phyloP scores from a whole-genome alignment of 1,140 invertebrate species.

The Venturia canescens region DNA sequence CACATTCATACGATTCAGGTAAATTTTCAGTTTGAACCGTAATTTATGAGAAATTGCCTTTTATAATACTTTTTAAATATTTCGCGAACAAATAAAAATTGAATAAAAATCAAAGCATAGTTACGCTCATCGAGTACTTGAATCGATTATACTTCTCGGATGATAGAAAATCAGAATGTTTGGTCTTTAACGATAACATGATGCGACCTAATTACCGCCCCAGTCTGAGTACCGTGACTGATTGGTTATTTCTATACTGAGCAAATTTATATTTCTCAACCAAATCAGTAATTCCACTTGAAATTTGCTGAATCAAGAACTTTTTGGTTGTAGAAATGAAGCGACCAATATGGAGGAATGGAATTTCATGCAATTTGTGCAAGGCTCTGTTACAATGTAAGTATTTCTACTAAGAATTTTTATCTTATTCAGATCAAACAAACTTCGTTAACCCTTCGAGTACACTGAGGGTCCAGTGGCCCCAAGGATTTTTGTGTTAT shows the following conservation, averaged over 20 bases:
- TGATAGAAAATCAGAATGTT: neutral
- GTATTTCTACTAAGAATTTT: constrained; percentile 1
- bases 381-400: constrained; percentile 22
- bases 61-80: too few relatives aligned
- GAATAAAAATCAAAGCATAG: too few relatives aligned
- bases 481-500: too few relatives aligned
- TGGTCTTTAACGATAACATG: neutral
- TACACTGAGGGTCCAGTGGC: too few relatives aligned
- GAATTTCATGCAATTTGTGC: neutral
- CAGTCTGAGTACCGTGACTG: constrained; percentile 68
- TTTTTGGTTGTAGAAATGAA: neutral
- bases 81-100: too few relatives aligned
- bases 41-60: too few relatives aligned
- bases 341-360: neutral
- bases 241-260: constrained; percentile 56
- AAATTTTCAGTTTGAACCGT: neutral
- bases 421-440: too few relatives aligned
- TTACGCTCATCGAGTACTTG: too few relatives aligned
- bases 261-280: constrained; percentile 21
- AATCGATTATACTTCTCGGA: too few relatives aligned
- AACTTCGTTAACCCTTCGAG: too few relatives aligned
- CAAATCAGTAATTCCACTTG: neutral
- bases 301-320: constrained; percentile 34
- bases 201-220: constrained; percentile 64
- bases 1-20: neutral